A percentile compares a stretch with the other conserved stretches of the same genome.
Evolutionary conservation across 2,797 vertebrate species (phyloP).

Genomic region (Danio aesculapii): DNA sequence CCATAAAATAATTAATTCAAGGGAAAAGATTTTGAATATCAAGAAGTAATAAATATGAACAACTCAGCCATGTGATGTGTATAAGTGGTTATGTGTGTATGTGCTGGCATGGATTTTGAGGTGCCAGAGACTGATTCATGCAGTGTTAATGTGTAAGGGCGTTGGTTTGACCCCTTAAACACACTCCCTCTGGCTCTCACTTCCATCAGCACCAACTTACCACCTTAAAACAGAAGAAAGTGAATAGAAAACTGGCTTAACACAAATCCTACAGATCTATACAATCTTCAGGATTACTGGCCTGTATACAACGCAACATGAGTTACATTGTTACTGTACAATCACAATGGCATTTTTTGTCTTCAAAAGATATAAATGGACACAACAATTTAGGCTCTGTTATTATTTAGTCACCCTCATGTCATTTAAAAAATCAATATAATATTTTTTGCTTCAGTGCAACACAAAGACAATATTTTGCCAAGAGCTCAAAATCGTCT

Average conservation of each 20-base stretch:
- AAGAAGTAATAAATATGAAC: neutral
- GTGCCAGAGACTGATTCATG: constrained; percentile 6
- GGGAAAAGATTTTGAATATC: neutral
- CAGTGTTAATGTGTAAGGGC: constrained; percentile 6
- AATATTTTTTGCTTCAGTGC: too few species aligned
- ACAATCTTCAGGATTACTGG: neutral
- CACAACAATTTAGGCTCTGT: too few species aligned
- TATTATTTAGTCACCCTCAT: too few species aligned
- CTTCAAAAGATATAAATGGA: too few species aligned
- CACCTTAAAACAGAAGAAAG: constrained; percentile 22
- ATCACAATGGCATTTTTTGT: too few species aligned
- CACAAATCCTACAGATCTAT: constrained; percentile 18
- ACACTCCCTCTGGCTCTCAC: constrained; percentile 22
- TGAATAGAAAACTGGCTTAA: constrained; percentile 2
- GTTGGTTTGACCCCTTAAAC: constrained; percentile 23
- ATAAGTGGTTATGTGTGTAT: neutral
- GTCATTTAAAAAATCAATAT: too few species aligned
- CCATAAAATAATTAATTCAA: neutral
- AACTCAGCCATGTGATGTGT: too few species aligned
- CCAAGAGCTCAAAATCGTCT: neutral
- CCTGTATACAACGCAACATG: neutral
- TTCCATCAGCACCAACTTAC: constrained; percentile 2
- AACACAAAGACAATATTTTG: too few species aligned
- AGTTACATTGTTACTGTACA: too few species aligned
- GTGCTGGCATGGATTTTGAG: neutral